phyloP scores from a whole-genome alignment of 2,888 invertebrate species.

The Mimas tiliae region DNA sequence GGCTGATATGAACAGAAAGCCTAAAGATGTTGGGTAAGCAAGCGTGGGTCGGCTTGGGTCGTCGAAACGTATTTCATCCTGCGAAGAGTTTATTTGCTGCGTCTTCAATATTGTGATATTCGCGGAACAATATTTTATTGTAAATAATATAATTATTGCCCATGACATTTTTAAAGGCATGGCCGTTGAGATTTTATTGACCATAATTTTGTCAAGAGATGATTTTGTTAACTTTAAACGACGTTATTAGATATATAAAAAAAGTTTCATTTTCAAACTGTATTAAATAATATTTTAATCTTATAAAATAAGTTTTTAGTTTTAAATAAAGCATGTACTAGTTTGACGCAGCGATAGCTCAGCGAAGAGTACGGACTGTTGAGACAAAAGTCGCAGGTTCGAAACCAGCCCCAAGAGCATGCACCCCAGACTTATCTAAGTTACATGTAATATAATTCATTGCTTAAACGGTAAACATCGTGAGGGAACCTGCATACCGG shows the following conservation, averaged over 20 bases:
- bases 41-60: slow-evolving; percentile 52
- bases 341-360: no score
- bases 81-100: slow-evolving; percentile 20
- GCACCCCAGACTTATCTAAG: no score
- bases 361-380: no score
- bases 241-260: not conserved
- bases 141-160: slow-evolving; percentile 31
- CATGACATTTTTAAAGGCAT: slow-evolving; percentile 41
- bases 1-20: slow-evolving; percentile 64
- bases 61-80: slow-evolving; percentile 38
- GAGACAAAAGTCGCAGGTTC: no score
- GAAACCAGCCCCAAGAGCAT: no score
- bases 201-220: not conserved
- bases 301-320: no score
- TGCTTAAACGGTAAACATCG: no score
- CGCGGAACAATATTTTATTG: slow-evolving; percentile 30
- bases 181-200: slow-evolving; percentile 43
- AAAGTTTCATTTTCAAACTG: no score
- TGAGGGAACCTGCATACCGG: no score
- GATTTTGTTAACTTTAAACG: not conserved
- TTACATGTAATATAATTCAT: no score
- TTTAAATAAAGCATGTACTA: no score
- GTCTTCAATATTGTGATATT: slow-evolving; percentile 23
- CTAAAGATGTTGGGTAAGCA: slow-evolving; percentile 61
- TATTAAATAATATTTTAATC: no score